phyloP scores from a whole-genome alignment of 1,140 invertebrate species.

The Pseudoatta argentina region DNA sequence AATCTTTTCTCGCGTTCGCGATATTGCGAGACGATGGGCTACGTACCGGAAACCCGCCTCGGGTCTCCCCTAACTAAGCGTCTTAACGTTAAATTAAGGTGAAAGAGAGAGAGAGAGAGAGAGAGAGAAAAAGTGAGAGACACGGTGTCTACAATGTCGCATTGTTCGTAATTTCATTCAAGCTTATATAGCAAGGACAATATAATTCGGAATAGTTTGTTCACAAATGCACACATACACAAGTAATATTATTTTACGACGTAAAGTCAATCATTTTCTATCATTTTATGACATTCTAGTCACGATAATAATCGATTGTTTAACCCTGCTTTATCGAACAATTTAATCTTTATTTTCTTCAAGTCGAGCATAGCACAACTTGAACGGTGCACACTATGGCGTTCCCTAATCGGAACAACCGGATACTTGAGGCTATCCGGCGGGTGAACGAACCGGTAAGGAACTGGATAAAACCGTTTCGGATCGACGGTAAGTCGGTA shows the following conservation, averaged over 20 bases:
- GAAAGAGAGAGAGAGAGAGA: neutral
- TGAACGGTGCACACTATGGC: slow-evolving; percentile 11
- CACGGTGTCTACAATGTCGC: neutral
- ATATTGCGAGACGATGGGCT: slow-evolving; percentile 43
- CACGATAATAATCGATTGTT: neutral
- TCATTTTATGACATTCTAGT: neutral
- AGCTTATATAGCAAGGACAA: neutral
- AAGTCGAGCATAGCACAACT: neutral
- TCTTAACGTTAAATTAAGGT: slow-evolving; percentile 51
- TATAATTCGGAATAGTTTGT: neutral
- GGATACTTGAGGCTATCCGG: slow-evolving; percentile 62
- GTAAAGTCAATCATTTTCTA: neutral
- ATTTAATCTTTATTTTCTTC: slow-evolving; percentile 8
- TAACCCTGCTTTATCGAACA: neutral
- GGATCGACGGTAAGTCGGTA: slow-evolving; percentile 64
- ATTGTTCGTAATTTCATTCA: slow-evolving; percentile 26
- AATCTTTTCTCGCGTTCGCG: slow-evolving; percentile 58
- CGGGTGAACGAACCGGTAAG: slow-evolving; percentile 67
- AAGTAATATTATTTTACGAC: neutral
- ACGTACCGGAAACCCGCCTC: slow-evolving; percentile 51
- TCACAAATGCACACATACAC: neutral
- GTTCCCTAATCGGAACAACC: slow-evolving; percentile 63
- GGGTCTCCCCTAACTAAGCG: slow-evolving; percentile 35
- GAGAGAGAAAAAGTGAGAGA: neutral
- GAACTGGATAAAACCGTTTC: slow-evolving; percentile 62